Evolutionary conservation across 2,888 invertebrate species (phyloP).

Genomic region (Bembecia ichneumoniformis): DNA sequence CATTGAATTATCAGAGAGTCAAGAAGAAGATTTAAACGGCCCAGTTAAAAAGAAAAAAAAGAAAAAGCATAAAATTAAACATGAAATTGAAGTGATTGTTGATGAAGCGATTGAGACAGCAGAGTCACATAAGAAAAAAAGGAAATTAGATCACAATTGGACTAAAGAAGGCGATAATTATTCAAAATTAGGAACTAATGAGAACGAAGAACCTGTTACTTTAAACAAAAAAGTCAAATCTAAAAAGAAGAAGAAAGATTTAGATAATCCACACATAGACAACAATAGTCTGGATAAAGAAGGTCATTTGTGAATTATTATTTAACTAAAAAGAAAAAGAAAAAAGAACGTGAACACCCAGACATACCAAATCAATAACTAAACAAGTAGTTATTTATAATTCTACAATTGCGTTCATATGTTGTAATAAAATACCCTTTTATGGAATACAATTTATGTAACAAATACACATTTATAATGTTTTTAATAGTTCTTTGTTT

Average conservation of each 20-base stretch:
- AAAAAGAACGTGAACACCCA: not conserved
- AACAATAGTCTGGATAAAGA: not conserved
- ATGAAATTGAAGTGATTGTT: not conserved
- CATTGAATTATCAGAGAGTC: not conserved
- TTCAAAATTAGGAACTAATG: no score
- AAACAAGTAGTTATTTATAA: no score
- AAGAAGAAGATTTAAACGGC: conserved; percentile 4
- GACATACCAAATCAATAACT: no score
- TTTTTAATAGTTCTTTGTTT: no score
- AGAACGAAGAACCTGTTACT: no score
- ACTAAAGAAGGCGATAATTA: no score
- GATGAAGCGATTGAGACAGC: not conserved
- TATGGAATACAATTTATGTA: no score
- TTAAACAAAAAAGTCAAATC: not conserved
- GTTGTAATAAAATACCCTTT: no score
- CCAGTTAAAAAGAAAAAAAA: conserved; percentile 23
- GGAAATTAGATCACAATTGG: no score
- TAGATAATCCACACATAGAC: not conserved
- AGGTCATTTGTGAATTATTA: not conserved
- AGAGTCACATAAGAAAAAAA: no score
- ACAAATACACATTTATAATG: no score
- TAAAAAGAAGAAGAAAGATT: not conserved
- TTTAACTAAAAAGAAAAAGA: not conserved
- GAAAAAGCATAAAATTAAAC: conserved; percentile 11
- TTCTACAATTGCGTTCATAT: no score